Conservation (phyloP, 2,797 vertebrate species). For the Momotus momota region DNA sequence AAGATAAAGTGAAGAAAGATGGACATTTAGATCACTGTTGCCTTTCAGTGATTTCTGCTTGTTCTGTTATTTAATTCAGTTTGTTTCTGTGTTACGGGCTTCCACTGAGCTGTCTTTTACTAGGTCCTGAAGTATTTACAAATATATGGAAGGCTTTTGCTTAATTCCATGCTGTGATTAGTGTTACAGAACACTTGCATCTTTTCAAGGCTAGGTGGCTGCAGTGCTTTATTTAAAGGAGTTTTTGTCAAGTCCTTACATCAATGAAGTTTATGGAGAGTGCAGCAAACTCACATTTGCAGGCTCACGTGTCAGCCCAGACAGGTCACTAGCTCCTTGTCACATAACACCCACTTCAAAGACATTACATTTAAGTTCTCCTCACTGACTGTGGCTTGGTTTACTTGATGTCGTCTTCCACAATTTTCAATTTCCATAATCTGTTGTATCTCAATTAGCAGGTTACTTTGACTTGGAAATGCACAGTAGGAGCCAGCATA, state of each 20-base stretch:
- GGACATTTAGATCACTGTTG: not conserved
- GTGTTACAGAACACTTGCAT: constrained; percentile 41
- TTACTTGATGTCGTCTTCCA: not conserved
- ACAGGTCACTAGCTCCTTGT: not conserved
- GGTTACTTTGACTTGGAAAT: constrained; percentile 23
- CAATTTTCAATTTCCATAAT: not conserved
- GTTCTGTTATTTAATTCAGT: not conserved
- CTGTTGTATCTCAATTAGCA: not conserved
- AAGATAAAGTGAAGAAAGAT: not conserved
- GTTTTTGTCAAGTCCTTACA: not conserved
- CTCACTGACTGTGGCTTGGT: not conserved
- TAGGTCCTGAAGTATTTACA: not conserved
- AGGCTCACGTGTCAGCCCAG: not conserved
- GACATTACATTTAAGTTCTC: not conserved
- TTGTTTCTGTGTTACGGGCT: not conserved
- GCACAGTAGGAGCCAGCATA: not conserved
- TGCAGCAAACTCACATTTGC: not conserved
- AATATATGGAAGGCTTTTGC: not conserved
- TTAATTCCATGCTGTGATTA: not conserved
- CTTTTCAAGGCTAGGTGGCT: constrained; percentile 66
- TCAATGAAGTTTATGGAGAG: not conserved
- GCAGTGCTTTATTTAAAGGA: constrained; percentile 59
- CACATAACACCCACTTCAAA: not conserved
- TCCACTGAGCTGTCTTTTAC: not conserved
- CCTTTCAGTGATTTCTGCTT: not conserved